These are phyloP conservation scores for Pseudopodoces humilis DNA, from an alignment of 2,113 vertebrate genomes.

Conservation along the genomic window DNA sequence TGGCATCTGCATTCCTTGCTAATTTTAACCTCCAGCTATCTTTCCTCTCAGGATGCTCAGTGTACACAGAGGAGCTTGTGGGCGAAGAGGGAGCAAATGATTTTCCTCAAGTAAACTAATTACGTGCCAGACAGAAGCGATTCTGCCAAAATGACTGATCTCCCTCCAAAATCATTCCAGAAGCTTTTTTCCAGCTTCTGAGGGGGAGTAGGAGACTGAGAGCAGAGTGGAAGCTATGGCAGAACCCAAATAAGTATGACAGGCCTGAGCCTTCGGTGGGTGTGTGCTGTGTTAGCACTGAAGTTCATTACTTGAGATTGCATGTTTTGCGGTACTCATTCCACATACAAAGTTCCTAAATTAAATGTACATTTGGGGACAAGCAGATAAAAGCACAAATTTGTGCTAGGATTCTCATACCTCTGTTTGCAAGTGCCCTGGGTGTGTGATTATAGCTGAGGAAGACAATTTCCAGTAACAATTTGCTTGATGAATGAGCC, in stretches of 20 bases:
- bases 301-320: neutral
- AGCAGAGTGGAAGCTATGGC: neutral
- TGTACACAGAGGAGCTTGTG: neutral
- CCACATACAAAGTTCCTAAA: neutral
- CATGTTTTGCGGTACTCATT: neutral
- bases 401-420: neutral
- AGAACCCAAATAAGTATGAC: neutral
- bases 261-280: neutral
- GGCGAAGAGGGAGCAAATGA: neutral
- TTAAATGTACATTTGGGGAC: neutral
- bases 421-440: neutral
- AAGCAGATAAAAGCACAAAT: neutral
- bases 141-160: neutral
- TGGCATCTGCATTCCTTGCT: slow-evolving; percentile 27
- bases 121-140: neutral
- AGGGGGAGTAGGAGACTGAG: neutral
- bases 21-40: slow-evolving; percentile 66
- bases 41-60: neutral
- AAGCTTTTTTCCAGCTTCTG: neutral
- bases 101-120: neutral
- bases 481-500: neutral
- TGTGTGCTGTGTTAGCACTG: neutral
- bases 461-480: neutral
- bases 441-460: neutral
- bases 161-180: neutral